phyloP scores from a whole-genome alignment of 1,140 invertebrate genomes.

The Sinella curviseta region DNA sequence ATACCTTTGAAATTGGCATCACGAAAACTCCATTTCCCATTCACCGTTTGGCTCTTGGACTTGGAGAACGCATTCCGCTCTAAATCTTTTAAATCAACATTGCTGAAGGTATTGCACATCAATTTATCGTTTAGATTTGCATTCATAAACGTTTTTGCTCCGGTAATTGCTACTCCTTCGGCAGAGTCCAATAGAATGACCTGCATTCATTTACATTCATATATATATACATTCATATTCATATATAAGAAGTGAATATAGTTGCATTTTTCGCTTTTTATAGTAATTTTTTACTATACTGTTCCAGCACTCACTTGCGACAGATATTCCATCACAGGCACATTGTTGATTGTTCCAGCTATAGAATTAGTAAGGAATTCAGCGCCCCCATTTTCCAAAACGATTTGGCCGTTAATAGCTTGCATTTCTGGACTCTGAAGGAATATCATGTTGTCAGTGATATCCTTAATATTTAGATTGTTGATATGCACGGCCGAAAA shows the following conservation, averaged over 20 bases:
- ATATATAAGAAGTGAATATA: too few relatives aligned
- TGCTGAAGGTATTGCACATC: slow-evolving; percentile 6
- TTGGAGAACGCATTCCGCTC: slow-evolving; percentile 24
- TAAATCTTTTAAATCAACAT: slow-evolving; percentile 9
- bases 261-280: too few relatives aligned
- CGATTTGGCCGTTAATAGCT: neutral
- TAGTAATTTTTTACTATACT: too few relatives aligned
- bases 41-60: slow-evolving; percentile 19
- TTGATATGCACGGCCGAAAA: neutral
- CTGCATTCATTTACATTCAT: too few relatives aligned
- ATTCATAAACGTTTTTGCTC: slow-evolving; percentile 12
- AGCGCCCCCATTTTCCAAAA: neutral
- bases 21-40: slow-evolving; percentile 25
- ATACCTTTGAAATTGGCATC: neutral
- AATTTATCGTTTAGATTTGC: neutral
- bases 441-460: slow-evolving; percentile 11
- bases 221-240: neutral
- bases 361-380: neutral
- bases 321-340: slow-evolving; percentile 14
- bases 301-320: too few relatives aligned
- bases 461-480: neutral
- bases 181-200: neutral
- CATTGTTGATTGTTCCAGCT: slow-evolving; percentile 24
- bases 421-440: neutral
- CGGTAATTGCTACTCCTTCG: slow-evolving; percentile 5